Evolutionary conservation across 2,113 vertebrate species (phyloP).

Genomic region (Ornithorhynchus anatinus): DNA sequence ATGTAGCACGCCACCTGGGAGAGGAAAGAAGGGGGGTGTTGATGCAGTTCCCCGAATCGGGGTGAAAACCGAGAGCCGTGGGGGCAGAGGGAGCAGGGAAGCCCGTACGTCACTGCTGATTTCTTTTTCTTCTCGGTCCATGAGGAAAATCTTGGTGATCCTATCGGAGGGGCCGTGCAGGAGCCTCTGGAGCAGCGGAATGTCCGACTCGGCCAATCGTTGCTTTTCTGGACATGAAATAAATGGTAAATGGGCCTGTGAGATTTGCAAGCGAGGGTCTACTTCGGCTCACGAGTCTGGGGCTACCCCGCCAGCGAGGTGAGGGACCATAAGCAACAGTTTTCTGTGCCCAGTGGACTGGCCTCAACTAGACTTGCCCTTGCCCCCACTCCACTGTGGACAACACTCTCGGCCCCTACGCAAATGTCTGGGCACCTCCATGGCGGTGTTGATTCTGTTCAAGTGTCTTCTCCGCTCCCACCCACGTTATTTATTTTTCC

Average conservation of each 20-base stretch:
- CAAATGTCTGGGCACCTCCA: too few species aligned
- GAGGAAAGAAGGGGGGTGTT: neutral
- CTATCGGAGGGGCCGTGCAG: constrained; percentile 88
- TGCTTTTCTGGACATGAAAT: constrained; percentile 77
- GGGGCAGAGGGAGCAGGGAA: neutral
- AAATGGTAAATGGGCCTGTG: neutral
- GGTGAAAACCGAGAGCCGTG: neutral
- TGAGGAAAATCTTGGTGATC: constrained; percentile 88
- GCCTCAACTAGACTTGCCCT: too few species aligned
- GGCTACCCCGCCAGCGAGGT: too few species aligned
- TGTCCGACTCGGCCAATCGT: constrained; percentile 77
- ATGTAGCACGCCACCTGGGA: constrained; percentile 90
- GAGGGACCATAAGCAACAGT: too few species aligned
- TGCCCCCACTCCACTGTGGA: too few species aligned
- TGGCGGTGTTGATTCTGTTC: too few species aligned
- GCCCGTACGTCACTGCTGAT: constrained; percentile 86
- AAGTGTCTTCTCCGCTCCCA: too few species aligned
- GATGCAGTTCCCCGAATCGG: fast-evolving
- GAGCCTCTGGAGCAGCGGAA: constrained; percentile 87
- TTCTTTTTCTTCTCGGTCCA: constrained; percentile 88
- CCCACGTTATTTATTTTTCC: too few species aligned
- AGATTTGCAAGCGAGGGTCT: neutral
- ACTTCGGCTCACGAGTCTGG: too few species aligned
- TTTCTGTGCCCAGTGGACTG: too few species aligned
- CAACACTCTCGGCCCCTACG: too few species aligned